These are phyloP conservation scores for Andrena fulva DNA, from an alignment of 2,888 invertebrate species.

Conservation along the genomic window DNA sequence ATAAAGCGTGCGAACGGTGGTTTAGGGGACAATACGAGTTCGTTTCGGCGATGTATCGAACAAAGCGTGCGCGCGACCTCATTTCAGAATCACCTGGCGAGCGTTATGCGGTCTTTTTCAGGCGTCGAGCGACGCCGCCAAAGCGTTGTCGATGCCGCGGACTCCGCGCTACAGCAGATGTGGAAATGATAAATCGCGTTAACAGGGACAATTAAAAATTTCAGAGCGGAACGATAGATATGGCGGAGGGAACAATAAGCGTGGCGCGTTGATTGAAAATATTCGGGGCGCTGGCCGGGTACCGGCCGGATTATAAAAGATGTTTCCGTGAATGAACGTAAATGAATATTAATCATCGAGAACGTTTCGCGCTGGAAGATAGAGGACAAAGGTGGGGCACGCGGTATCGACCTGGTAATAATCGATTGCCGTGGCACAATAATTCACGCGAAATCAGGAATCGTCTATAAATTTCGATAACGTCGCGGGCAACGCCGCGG, in stretches of 20 bases:
- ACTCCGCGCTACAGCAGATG: background rate
- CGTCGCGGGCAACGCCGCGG: background rate
- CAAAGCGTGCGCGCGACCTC: constrained; percentile 33
- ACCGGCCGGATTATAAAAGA: background rate
- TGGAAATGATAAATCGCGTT: background rate
- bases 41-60: constrained; percentile 47
- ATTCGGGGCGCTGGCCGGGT: background rate
- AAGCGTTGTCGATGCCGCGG: constrained; percentile 2
- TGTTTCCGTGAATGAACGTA: background rate
- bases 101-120: constrained; percentile 29
- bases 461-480: constrained; percentile 37
- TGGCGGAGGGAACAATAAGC: background rate
- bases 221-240: background rate
- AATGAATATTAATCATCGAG: constrained; percentile 47
- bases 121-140: background rate
- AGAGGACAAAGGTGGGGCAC: constrained; percentile 16
- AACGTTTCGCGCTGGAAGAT: background rate
- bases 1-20: constrained; percentile 37
- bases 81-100: constrained; percentile 25
- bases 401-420: background rate
- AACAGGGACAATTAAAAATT: constrained; percentile 5
- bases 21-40: constrained; percentile 42
- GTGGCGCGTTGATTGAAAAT: too few relatives aligned
- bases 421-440: constrained; percentile 24
- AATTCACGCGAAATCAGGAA: constrained; percentile 2